These are phyloP conservation scores for Ormyrus labotus DNA, from an alignment of 2,888 invertebrate genomes.

Conservation along the genomic window DNA sequence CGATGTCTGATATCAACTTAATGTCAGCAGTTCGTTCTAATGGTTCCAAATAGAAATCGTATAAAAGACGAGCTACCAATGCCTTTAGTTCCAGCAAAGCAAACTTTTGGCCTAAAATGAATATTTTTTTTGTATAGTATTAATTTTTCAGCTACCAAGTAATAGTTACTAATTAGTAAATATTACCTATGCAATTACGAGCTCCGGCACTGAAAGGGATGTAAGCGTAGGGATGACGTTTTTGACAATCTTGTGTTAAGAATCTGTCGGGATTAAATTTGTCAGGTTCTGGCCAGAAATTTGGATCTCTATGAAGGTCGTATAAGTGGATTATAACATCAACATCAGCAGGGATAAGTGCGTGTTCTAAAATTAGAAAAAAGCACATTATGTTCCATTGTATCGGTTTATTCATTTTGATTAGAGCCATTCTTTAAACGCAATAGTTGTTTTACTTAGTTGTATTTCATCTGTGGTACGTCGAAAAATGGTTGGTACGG, in stretches of 20 bases:
- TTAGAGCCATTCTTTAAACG: neutral
- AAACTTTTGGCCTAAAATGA: no score
- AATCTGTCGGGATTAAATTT: conserved; percentile 42
- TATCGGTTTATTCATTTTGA: neutral
- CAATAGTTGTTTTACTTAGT: conserved; percentile 1
- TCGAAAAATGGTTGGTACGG: conserved; percentile 73
- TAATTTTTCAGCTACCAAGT: no score
- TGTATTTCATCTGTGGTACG: conserved; percentile 6
- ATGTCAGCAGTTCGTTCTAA: no score
- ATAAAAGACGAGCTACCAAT: no score
- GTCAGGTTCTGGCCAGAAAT: conserved; percentile 33
- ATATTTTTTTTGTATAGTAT: no score
- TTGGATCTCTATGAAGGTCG: conserved; percentile 33
- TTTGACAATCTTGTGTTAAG: conserved; percentile 3
- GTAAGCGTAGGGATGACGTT: conserved; percentile 20
- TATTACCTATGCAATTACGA: conserved; percentile 41
- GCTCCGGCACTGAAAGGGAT: conserved; percentile 39
- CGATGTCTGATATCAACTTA: no score
- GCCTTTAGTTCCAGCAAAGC: no score
- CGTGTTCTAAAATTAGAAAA: conserved; percentile 12
- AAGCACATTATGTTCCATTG: neutral
- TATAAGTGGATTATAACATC: conserved; percentile 11
- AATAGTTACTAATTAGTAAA: neutral
- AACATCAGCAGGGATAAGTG: neutral
- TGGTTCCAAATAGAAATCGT: no score